A percentile compares a stretch with the other conserved stretches of the same genome.
Conservation (phyloP, 2,888 invertebrate species). For the Eugnorisma glareosa region DNA sequence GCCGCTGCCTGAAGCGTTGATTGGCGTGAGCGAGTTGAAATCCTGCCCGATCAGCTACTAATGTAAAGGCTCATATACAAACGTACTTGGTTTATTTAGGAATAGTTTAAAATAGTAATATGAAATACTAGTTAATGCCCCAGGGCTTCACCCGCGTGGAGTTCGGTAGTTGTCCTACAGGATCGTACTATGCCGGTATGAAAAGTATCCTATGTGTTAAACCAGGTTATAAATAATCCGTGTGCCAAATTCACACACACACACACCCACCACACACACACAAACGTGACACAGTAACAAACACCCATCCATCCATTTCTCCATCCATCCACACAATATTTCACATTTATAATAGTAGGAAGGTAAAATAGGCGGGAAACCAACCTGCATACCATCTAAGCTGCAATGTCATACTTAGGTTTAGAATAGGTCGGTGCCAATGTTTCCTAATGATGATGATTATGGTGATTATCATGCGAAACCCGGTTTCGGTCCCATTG, state of each 20-base stretch:
- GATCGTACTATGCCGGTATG: background rate
- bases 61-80: background rate
- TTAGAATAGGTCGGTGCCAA: background rate
- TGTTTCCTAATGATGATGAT: background rate
- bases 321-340: background rate
- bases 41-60: slow-evolving; percentile 19
- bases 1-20: slow-evolving; percentile 12
- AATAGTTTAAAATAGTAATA: slow-evolving; percentile 5
- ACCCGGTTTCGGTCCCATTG: too few species aligned
- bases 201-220: background rate
- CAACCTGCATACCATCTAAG: too few species aligned
- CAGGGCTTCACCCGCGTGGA: background rate
- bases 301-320: background rate
- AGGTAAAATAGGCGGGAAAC: background rate
- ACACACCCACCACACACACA: too few species aligned
- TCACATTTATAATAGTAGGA: background rate
- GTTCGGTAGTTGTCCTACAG: background rate
- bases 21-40: slow-evolving; percentile 23
- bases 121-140: background rate
- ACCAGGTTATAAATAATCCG: background rate
- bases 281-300: background rate
- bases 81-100: background rate
- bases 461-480: too few species aligned
- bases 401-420: too few species aligned
- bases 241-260: background rate